Percentiles rank a stretch among this genome's conserved stretches.
Conservation (phyloP, 2,113 vertebrate species). For the Monopterus albus region DNA sequence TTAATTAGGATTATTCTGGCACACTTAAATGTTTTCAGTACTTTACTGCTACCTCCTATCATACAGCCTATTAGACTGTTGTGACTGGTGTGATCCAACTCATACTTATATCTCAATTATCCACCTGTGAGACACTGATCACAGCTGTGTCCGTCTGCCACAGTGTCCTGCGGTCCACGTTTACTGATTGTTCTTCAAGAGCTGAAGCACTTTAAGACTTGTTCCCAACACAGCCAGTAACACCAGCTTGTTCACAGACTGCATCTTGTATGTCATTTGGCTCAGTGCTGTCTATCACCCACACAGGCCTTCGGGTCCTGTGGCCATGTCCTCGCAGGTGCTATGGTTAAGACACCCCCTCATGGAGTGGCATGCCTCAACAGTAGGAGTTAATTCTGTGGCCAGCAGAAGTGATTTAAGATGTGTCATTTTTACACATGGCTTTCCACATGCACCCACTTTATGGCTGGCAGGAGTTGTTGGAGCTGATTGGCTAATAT, state of each 20-base stretch:
- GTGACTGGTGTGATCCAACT: neutral
- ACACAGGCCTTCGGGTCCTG: constrained; percentile 6
- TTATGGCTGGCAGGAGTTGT: constrained; percentile 29
- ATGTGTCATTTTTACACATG: constrained; percentile 25
- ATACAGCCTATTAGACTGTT: constrained; percentile 8
- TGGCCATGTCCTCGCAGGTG: constrained; percentile 43
- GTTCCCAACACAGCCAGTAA: neutral
- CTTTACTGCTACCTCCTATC: constrained; percentile 16
- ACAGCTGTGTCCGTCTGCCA: constrained; percentile 19
- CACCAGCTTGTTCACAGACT: constrained; percentile 8
- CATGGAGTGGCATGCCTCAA: constrained; percentile 26
- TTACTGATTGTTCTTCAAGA: too few relatives aligned
- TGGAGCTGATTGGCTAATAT: constrained; percentile 37
- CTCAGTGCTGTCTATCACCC: constrained; percentile 37
- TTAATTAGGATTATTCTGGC: constrained; percentile 36
- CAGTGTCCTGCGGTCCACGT: constrained; percentile 15
- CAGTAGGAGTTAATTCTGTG: constrained; percentile 40
- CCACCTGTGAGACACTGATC: constrained; percentile 17
- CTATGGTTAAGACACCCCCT: constrained; percentile 25
- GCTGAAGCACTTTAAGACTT: neutral
- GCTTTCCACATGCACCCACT: constrained; percentile 29
- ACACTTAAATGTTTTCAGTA: constrained; percentile 19
- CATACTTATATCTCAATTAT: neutral
- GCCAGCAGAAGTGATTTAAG: constrained; percentile 29
- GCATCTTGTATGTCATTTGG: constrained; percentile 12